Evolutionary conservation across 2,797 vertebrate genomes (phyloP).

Genomic region (Threskiornis aethiopicus): DNA sequence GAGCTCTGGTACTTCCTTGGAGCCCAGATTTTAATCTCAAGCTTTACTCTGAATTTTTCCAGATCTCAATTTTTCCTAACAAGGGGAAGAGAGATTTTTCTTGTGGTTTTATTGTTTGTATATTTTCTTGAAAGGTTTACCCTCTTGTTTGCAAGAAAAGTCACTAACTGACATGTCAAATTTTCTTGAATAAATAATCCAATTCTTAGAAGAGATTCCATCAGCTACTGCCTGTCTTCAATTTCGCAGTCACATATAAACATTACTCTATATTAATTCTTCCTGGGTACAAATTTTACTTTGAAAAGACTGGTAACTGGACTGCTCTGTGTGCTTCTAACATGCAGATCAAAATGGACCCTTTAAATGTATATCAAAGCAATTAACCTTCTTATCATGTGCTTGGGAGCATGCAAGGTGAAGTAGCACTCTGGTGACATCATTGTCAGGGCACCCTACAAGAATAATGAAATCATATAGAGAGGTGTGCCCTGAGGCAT

Average conservation of each 20-base stretch:
- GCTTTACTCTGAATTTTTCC: not conserved
- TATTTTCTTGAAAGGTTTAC: not conserved
- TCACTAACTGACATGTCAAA: not conserved
- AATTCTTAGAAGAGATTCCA: conserved; percentile 21
- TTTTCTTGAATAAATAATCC: conserved; percentile 42
- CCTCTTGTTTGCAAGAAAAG: not conserved
- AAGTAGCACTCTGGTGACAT: conserved; percentile 65
- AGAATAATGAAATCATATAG: conserved; percentile 72
- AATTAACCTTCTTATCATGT: conserved; percentile 65
- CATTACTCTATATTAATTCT: not conserved
- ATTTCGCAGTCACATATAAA: conserved; percentile 1
- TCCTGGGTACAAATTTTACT: conserved; percentile 33
- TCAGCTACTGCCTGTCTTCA: not conserved
- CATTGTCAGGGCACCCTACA: conserved; percentile 65
- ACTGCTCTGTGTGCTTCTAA: not conserved
- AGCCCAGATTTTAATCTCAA: not conserved
- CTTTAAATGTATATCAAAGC: not conserved
- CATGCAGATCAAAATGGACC: conserved; percentile 6
- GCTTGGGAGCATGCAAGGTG: conserved; percentile 46
- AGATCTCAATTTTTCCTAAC: not conserved
- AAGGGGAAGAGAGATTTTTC: not conserved
- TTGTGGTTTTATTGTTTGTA: not conserved
- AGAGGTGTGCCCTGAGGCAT: conserved; percentile 61
- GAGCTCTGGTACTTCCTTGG: not conserved
- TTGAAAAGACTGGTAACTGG: not conserved